Base-by-base conservation (phyloP, 2,888 invertebrate genomes). In the Archips xylosteana region DNA sequence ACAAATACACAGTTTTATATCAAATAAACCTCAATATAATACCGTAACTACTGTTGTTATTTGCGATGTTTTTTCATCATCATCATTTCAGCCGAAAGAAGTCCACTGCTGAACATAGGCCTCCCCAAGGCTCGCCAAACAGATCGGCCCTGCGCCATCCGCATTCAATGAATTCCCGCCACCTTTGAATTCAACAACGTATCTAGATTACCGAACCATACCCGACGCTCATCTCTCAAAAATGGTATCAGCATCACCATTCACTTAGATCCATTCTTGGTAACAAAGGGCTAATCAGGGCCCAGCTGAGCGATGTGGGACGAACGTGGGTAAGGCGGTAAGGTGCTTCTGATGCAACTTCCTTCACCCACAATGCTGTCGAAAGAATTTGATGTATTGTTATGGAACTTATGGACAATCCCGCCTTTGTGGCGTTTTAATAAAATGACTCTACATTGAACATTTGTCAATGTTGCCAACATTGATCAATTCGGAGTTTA, bases 331-430 rank as follows among this genome's bases (percentile, higher is more conserved):
- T 82, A 76, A 80, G 73, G 71, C 78, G 78, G 81, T 80, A 83
- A 86, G 87, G 84, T 85, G 85, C 81, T 84, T 82, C 82, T 92
- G 90, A 87, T 87, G 92, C 91, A 91, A 92, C 89, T 86, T 91
- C 91, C 91, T 89, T 80, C 77, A 83, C 89, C 88, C 87, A 90
- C 89, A 77, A 69, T 10, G 60, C 77, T 82, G 79, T 81, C 80
- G 78, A 85, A 87, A 84, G 83, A 83, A 82, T 79, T 82, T 82
- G 81, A 78, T 80, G 79, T 77, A 80, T 79, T 78, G 79, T 80
- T 82, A 76, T 78, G 75, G 77, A 65, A 78, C 79, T 80, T 82
- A 76, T 78, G 75, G 77, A 65, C 76, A 36, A 51, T 23, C 39
- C 45, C 39, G 57, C 66, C 42, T 67, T n/a, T 54, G 15, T 36